Evolutionary conservation across 2,113 vertebrate genomes (phyloP).

Genomic region (Corynorhinus townsendii): DNA sequence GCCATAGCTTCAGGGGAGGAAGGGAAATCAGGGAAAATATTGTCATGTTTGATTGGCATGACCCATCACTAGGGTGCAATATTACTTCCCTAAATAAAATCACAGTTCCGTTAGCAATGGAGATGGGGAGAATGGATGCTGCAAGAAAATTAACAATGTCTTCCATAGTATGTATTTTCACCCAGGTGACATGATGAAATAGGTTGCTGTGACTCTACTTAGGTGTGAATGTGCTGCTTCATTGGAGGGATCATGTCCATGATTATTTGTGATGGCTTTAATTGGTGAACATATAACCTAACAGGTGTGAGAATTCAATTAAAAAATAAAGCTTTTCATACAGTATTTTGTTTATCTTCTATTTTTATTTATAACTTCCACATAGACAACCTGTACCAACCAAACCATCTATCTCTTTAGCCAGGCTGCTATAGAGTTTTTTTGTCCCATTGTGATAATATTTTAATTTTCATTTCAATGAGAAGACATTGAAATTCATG

Average conservation of each 20-base stretch:
- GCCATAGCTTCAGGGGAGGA: background rate
- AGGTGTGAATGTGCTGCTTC: background rate
- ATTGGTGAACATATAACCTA: background rate
- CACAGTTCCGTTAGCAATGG: background rate
- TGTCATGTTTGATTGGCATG: background rate
- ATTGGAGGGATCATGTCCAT: background rate
- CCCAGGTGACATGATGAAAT: background rate
- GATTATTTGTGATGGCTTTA: background rate
- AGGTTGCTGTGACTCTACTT: background rate
- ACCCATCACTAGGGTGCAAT: background rate
- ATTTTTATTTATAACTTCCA: slow-evolving; percentile 8
- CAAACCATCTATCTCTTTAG: background rate
- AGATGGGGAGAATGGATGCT: background rate
- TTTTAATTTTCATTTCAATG: background rate
- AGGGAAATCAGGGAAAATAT: background rate
- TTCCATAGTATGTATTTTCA: background rate
- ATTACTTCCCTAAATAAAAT: background rate
- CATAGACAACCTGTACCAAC: background rate
- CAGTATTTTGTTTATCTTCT: background rate
- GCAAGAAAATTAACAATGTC: background rate
- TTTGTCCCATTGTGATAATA: background rate
- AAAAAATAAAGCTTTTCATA: background rate
- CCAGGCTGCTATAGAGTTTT: background rate
- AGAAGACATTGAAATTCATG: background rate
- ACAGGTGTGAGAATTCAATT: background rate